These are phyloP conservation scores for Tetragnatha versicolor DNA, from an alignment of 1,140 invertebrate genomes.

Conservation along the genomic window DNA sequence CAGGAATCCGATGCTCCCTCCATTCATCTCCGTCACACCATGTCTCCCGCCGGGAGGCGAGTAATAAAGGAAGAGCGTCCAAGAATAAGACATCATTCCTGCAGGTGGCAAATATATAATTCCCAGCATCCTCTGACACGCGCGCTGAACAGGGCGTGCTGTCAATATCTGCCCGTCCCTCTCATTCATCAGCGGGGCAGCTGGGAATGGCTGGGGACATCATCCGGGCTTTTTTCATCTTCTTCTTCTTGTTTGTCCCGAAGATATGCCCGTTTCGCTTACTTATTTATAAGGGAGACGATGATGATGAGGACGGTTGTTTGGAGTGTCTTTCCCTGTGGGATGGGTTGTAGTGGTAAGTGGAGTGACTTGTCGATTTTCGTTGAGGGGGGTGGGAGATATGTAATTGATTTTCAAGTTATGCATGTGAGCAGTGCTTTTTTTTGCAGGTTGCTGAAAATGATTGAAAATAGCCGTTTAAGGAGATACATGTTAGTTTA, in stretches of 20 bases:
- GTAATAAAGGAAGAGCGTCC: constrained; percentile 34
- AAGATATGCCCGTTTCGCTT: too few species aligned
- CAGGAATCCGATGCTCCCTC: neutral
- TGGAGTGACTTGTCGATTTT: neutral
- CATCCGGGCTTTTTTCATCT: too few species aligned
- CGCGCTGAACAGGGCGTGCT: constrained; percentile 36
- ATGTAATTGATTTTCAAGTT: too few species aligned
- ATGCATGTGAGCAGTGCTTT: too few species aligned
- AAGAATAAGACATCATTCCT: constrained; percentile 49
- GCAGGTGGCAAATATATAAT: constrained; percentile 54
- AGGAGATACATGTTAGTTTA: too few species aligned
- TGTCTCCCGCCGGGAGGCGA: neutral
- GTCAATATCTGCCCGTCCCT: constrained; percentile 41
- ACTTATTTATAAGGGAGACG: too few species aligned
- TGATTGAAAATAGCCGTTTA: too few species aligned
- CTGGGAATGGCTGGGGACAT: constrained; percentile 40
- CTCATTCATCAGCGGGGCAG: constrained; percentile 47
- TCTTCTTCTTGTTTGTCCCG: too few species aligned
- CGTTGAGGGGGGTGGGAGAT: too few species aligned
- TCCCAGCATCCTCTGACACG: constrained; percentile 32
- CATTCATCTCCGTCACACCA: constrained; percentile 38
- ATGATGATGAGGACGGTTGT: too few species aligned
- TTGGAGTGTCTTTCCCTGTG: too few species aligned
- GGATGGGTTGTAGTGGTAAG: neutral
- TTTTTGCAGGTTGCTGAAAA: too few species aligned